A percentile compares a stretch with the other conserved stretches of the same genome.
Evolutionary conservation across 64 coral and sea anemone genomes (phyloP).

Genomic region (Cladopsammia gracilis): DNA sequence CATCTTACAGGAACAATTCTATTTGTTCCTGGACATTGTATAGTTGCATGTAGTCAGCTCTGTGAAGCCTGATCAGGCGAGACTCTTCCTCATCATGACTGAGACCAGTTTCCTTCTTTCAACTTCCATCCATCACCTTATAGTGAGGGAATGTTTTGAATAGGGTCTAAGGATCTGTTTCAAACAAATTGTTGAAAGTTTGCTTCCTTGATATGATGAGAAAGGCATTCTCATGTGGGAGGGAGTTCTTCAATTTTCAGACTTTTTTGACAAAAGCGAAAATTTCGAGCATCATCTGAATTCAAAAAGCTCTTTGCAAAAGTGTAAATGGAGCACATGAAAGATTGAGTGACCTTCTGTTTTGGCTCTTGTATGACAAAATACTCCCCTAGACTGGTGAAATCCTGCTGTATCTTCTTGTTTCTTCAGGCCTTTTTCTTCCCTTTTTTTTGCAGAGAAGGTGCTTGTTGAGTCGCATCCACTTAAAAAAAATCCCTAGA

Average conservation of each 20-base stretch:
- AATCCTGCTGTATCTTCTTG: background rate
- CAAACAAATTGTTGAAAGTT: conserved; percentile 30
- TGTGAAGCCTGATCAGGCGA: background rate
- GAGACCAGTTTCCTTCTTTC: background rate
- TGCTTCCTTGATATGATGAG: background rate
- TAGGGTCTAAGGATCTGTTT: background rate
- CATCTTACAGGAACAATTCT: conserved; percentile 8
- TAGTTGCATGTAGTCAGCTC: conserved; percentile 5
- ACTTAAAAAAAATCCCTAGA: conserved; percentile 2
- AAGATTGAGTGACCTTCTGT: conserved; percentile 23
- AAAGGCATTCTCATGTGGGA: conserved; percentile 13
- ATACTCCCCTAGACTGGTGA: conserved; percentile 34
- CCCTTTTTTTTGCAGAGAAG: too few relatives aligned
- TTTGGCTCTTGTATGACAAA: conserved; percentile 17
- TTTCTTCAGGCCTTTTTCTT: too few relatives aligned
- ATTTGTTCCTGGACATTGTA: background rate
- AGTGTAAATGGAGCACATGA: conserved; percentile 53
- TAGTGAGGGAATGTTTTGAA: conserved; percentile 10
- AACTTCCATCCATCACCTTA: conserved; percentile 48
- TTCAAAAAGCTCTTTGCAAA: conserved; percentile 33
- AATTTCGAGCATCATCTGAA: conserved; percentile 55
- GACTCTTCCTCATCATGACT: background rate
- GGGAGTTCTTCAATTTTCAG: conserved; percentile 28
- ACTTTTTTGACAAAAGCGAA: conserved; percentile 32
- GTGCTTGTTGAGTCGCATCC: too few relatives aligned